phyloP scores from a whole-genome alignment of 2,113 vertebrate genomes.

The Oostethus manadensis region DNA sequence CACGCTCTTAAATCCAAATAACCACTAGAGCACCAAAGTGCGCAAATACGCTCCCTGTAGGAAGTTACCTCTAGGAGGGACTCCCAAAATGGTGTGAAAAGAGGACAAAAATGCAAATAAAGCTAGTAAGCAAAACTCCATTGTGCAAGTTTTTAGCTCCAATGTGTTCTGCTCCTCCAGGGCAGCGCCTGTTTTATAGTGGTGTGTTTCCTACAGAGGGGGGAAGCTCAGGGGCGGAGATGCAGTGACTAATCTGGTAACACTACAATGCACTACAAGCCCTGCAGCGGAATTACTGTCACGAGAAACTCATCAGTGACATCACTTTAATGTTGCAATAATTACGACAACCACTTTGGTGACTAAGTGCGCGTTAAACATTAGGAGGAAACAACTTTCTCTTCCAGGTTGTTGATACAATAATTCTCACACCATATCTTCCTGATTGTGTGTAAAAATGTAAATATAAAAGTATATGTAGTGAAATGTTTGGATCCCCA shows the following conservation, averaged over 20 bases:
- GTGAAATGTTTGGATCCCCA: no score
- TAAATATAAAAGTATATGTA: no score
- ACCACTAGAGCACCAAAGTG: neutral
- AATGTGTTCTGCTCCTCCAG: slow-evolving; percentile 14
- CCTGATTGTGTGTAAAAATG: no score
- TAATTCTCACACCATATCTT: no score
- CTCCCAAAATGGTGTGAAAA: slow-evolving; percentile 28
- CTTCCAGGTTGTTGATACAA: no score
- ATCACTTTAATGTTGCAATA: slow-evolving; percentile 10
- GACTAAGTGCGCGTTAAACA: slow-evolving; percentile 20
- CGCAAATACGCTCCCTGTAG: neutral
- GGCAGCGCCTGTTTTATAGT: slow-evolving; percentile 48
- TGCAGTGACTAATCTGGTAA: slow-evolving; percentile 40
- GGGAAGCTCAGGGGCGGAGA: slow-evolving; percentile 48
- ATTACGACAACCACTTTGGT: neutral
- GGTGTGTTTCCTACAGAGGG: slow-evolving; percentile 2
- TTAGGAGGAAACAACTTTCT: no score
- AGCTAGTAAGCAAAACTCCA: slow-evolving; percentile 46
- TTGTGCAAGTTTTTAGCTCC: slow-evolving; percentile 28
- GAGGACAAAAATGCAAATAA: slow-evolving; percentile 34
- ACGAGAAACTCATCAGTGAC: slow-evolving; percentile 15
- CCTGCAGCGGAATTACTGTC: neutral
- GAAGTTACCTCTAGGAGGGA: slow-evolving; percentile 48
- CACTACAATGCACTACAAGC: neutral
- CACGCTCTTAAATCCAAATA: neutral